These are phyloP conservation scores for Hemitrygon akajei DNA, from an alignment of 2,797 vertebrate genomes.

Conservation along the genomic window DNA sequence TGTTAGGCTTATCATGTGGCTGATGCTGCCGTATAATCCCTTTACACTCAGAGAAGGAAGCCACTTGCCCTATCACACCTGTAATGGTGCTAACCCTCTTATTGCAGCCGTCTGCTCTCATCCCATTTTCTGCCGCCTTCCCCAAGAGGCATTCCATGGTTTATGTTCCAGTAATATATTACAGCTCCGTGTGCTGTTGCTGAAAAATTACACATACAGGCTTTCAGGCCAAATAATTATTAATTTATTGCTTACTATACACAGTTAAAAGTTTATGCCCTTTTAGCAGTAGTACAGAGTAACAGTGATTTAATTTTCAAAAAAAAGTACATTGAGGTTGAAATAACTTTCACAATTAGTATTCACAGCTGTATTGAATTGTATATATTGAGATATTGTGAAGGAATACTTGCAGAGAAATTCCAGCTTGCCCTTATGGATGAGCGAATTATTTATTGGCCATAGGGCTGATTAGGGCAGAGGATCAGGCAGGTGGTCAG, in stretches of 20 bases:
- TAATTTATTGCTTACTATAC: neutral
- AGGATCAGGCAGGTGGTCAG: too few relatives aligned
- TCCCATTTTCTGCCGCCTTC: constrained; percentile 8
- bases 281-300: neutral
- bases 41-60: neutral
- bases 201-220: neutral
- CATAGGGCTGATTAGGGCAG: too few relatives aligned
- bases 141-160: neutral
- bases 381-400: neutral
- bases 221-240: neutral
- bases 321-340: neutral
- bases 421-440: too few relatives aligned
- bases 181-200: neutral
- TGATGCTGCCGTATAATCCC: neutral
- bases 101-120: neutral
- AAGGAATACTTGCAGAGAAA: neutral
- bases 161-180: neutral
- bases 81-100: neutral
- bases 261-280: neutral
- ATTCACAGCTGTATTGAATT: neutral
- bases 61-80: neutral
- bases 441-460: too few relatives aligned
- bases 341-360: neutral
- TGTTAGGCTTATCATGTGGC: neutral
- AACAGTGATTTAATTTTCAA: neutral